Base-by-base conservation (phyloP, 2,113 vertebrate species). In the Prolemur simus region DNA sequence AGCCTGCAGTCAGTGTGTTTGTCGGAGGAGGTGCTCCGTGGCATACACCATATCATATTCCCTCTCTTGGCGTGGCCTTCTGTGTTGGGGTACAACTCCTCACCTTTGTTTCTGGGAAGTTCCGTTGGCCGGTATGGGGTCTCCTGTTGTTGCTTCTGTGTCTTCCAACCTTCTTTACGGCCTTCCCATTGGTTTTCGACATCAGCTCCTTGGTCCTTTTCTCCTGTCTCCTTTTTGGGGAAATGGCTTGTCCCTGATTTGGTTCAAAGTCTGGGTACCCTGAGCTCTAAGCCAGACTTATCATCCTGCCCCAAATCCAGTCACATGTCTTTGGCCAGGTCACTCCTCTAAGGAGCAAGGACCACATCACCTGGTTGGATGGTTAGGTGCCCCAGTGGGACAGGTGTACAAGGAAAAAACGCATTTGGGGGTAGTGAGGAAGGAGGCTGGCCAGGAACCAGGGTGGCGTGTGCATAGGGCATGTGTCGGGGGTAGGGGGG, bases 391-490 rank as follows among this genome's bases (percentile, higher is more conserved):
- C 21, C 27, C 74, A n/a, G 34, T 15, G 29, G 66, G 58, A 81
- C 29, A 71, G 54, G 45, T 54, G 32, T 37, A 49, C 58, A 27
- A 25, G 25, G 63, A 54, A 73, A 34, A 85, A 54, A 37, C 58
- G 18, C n/a, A 54, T 42, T 37, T 29, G 52, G 34, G 34, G 27
- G 11, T 63, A 52, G 42, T 8, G n/a, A 77, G 68, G 58, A 77
- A 58, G 58, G 81, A 87, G 39, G 21, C 87, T 54, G 71, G 18
- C 18, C 17, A 11, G 87, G 37, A 86, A 34, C 32, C 7, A 18
- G 39, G 74, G 77, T 2, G 17, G 60, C 1, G 0, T 21, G 0
- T 1, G 23, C 10, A 15, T 15, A 13, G 25, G 83, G 52, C 8
- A 0, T 3, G 27, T 54, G 4, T 21, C 9, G 18, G 5, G 13